Conservation (phyloP, 2,113 vertebrate species). For the Nipponia nippon region DNA sequence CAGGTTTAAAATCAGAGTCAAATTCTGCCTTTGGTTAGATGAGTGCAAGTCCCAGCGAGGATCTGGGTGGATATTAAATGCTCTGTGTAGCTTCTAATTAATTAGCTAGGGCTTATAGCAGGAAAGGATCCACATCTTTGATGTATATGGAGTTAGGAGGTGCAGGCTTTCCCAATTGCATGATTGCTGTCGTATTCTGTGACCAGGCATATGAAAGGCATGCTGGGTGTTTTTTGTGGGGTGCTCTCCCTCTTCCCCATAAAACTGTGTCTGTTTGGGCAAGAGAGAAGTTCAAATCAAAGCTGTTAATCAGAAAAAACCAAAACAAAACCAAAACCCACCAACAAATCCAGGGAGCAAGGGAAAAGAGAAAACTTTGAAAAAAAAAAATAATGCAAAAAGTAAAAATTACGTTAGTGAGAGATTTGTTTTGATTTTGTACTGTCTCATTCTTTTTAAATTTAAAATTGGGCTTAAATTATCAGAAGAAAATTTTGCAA, state of each 20-base stretch:
- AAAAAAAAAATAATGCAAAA: neutral
- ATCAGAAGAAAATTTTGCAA: neutral
- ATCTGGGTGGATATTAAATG: conserved; percentile 36
- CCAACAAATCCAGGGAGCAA: neutral
- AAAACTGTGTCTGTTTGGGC: neutral
- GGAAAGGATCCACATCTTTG: conserved; percentile 16
- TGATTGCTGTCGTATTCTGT: neutral
- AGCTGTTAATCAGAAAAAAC: neutral
- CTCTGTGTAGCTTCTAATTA: conserved; percentile 47
- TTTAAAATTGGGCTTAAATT: neutral
- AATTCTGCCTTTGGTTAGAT: conserved; percentile 55
- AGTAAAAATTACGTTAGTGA: neutral
- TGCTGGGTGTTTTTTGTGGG: neutral
- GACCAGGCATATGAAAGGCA: neutral
- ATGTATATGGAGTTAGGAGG: conserved; percentile 1
- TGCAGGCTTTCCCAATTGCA: neutral
- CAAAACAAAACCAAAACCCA: neutral
- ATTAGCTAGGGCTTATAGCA: conserved; percentile 17
- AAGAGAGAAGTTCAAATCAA: neutral
- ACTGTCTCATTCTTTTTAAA: neutral
- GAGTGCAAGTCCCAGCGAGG: conserved; percentile 31
- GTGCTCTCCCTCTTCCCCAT: neutral
- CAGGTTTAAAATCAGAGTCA: conserved; percentile 46
- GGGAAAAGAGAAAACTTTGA: neutral
- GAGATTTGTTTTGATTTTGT: neutral